phyloP scores from a whole-genome alignment of 2,797 vertebrate genomes.

The Epinephelus coioides region DNA sequence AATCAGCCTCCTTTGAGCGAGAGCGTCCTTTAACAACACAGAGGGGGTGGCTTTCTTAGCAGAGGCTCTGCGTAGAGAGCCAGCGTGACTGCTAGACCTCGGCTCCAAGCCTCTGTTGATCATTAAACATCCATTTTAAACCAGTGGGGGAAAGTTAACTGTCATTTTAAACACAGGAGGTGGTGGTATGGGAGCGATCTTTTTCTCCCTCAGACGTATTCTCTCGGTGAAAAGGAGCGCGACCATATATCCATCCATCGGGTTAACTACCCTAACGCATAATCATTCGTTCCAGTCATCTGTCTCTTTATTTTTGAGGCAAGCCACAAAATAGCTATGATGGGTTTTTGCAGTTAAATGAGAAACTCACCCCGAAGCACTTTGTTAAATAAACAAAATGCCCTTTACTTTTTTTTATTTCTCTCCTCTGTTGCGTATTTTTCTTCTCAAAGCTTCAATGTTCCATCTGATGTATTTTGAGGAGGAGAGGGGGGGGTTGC shows the following conservation, averaged over 20 bases:
- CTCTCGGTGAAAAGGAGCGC: conserved; percentile 51
- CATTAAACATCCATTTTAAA: conserved; percentile 86
- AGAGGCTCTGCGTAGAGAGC: conserved; percentile 54
- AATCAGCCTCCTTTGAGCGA: conserved; percentile 60
- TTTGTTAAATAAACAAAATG: conserved; percentile 69
- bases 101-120: conserved; percentile 79
- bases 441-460: conserved; percentile 34
- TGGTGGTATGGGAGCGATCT: conserved; percentile 57
- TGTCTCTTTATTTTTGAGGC: conserved; percentile 71
- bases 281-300: conserved; percentile 74
- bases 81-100: conserved; percentile 68
- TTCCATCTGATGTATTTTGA: conserved; percentile 2
- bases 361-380: conserved; percentile 63
- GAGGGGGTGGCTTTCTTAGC: conserved; percentile 61
- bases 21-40: conserved; percentile 62
- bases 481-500: no score
- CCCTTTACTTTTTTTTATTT: conserved; percentile 30
- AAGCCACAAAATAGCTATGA: conserved; percentile 60
- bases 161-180: conserved; percentile 81
- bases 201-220: conserved; percentile 50
- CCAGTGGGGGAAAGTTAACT: conserved; percentile 84
- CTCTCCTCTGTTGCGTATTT: conserved; percentile 29
- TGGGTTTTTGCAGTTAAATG: conserved; percentile 54
- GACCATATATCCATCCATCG: conserved; percentile 64
- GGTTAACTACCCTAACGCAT: conserved; percentile 71